Evolutionary conservation across 2,113 vertebrate genomes (phyloP).

Genomic region (Lampris incognitus): DNA sequence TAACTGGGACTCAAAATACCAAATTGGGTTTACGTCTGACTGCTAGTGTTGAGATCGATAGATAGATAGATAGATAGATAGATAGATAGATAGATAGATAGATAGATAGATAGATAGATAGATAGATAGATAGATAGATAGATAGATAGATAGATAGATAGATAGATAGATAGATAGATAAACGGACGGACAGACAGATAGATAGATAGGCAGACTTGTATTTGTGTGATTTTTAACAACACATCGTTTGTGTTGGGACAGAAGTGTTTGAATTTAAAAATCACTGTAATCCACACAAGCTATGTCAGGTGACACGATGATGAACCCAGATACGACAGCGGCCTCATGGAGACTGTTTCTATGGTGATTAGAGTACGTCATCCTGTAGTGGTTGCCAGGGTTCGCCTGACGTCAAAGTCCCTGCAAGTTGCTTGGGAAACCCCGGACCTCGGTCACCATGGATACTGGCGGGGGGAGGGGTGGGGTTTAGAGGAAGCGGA

Average conservation of each 20-base stretch:
- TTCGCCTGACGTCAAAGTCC: conserved; percentile 81
- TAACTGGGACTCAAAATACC: not conserved
- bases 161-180: no score
- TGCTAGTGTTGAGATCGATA: not conserved
- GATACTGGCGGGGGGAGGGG: conserved; percentile 81
- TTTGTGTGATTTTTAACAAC: no score
- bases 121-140: no score
- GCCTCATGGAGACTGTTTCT: conserved; percentile 80
- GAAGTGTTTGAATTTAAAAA: conserved; percentile 14
- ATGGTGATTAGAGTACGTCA: conserved; percentile 79
- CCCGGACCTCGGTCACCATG: conserved; percentile 76
- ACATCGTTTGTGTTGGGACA: no score
- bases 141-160: no score
- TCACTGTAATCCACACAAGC: conserved; percentile 44
- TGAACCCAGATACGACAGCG: conserved; percentile 61
- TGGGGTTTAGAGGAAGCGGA: conserved; percentile 86
- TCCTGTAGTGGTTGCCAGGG: conserved; percentile 79
- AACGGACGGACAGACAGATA: no score
- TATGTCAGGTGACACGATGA: conserved; percentile 60
- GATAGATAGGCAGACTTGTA: no score
- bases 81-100: no score
- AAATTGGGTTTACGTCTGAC: not conserved
- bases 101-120: no score
- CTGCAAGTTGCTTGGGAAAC: conserved; percentile 78
- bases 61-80: no score